Evolutionary conservation across 2,797 vertebrate genomes (phyloP).

Genomic region (Harpagifer antarcticus): DNA sequence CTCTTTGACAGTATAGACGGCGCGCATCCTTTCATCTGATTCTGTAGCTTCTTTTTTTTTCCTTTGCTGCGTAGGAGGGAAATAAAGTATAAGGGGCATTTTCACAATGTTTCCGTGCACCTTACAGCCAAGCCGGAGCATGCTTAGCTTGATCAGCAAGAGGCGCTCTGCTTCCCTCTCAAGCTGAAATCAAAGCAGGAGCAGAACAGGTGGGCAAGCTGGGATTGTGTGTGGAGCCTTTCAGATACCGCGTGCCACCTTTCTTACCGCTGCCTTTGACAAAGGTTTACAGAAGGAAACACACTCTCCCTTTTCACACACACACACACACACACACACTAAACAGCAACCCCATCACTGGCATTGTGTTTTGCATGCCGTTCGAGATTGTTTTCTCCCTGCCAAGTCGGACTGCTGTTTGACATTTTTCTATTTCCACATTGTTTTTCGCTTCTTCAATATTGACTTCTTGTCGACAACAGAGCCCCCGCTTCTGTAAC

Average conservation of each 20-base stretch:
- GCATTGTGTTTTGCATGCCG: slow-evolving; percentile 56
- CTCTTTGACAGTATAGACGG: slow-evolving; percentile 25
- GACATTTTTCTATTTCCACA: slow-evolving; percentile 71
- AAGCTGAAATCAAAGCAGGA: slow-evolving; percentile 72
- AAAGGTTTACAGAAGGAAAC: slow-evolving; percentile 47
- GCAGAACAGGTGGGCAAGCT: slow-evolving; percentile 61
- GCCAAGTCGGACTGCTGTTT: slow-evolving; percentile 60
- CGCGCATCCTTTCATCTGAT: slow-evolving; percentile 15
- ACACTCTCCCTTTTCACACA: not conserved
- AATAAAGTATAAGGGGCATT: slow-evolving; percentile 31
- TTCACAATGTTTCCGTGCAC: slow-evolving; percentile 39
- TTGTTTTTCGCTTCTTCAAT: slow-evolving; percentile 67
- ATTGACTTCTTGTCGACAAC: slow-evolving; percentile 61
- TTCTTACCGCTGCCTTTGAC: slow-evolving; percentile 51
- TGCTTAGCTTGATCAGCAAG: slow-evolving; percentile 52
- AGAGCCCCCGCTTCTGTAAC: slow-evolving; percentile 54
- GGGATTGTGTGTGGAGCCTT: slow-evolving; percentile 67
- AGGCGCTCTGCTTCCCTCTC: slow-evolving; percentile 57
- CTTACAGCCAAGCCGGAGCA: slow-evolving; percentile 34
- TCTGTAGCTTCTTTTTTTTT: not conserved
- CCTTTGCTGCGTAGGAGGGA: not conserved
- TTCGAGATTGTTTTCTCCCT: slow-evolving; percentile 62
- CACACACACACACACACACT: not conserved
- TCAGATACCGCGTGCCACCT: slow-evolving; percentile 68
- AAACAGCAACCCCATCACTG: slow-evolving; percentile 42